Evolutionary conservation across 2,797 vertebrate genomes (phyloP), one percentile per base, ranked within the genome.

Genomic region (Brotula barbata): DNA sequence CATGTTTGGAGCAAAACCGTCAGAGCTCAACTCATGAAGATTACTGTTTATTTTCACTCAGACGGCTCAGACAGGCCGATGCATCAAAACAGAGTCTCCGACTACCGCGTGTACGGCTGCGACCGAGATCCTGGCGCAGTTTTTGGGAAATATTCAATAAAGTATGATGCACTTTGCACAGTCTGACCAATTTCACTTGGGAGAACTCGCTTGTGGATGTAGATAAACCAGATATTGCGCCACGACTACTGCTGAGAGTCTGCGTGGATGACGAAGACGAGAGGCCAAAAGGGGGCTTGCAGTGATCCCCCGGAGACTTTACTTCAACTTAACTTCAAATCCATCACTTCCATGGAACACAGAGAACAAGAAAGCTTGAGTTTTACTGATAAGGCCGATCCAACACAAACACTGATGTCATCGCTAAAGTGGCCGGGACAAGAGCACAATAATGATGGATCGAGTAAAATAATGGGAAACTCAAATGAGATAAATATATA

Each of bases 351-450:
- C 68, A 72, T 53, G 73, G 56, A 80, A 66, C 74, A 62, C 42
- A 61, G 68, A 62, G 58, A 52, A 47, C 62, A 64, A 68, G 62
- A 86, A 78, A 66, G 64, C 73, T 34, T 1, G 5, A 60, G 58
- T 45, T 49, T 40, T 49, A 49, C 69, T 74, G 88, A 89, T 88
- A 87, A 84, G 73, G 33, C 7, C 28, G 22, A 53, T 78, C 87
- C 88, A 89, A 89, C 45, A 73, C 68, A 78, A 89, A 83, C 80
- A 84, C 20, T 84, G 77, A 87, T 77, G 75, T 80, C 77, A 84
- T 81, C 55, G 73, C 68, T 61, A 81, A 78, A 64, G 66, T 6
- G 13, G 71, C 59, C 69, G 31, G 68, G 73, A 58, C 61, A 46
- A 68, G 58, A 75, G 51, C 41, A 57, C 12, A 36, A 46, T 22